Evolutionary conservation across 92 coral and sea anemone genomes (phyloP).

Genomic region (Epizoanthus rinbou): DNA sequence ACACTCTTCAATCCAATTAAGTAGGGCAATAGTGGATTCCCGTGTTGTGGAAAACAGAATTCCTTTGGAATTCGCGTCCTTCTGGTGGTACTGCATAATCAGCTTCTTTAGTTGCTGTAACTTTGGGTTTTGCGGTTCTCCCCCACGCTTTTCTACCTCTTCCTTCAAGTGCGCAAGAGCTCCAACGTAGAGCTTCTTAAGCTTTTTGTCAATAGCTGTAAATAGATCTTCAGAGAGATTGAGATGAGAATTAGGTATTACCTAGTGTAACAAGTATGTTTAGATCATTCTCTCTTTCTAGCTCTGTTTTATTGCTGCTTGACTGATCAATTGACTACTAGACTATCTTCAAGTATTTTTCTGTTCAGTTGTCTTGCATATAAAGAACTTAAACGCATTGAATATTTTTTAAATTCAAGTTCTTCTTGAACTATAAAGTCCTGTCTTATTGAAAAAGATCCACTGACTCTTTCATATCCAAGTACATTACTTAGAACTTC

Average conservation of each 20-base stretch:
- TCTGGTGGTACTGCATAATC: conserved; percentile 37
- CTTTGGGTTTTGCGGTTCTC: conserved; percentile 54
- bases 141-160: conserved; percentile 2
- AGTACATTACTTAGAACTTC: too few relatives aligned
- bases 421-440: too few relatives aligned
- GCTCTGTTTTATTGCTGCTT: too few relatives aligned
- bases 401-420: too few relatives aligned
- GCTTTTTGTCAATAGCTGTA: conserved; percentile 28
- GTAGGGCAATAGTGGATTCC: conserved; percentile 57
- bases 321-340: too few relatives aligned
- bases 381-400: too few relatives aligned
- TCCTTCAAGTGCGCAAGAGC: conserved; percentile 23
- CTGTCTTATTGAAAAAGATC: too few relatives aligned
- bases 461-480: too few relatives aligned
- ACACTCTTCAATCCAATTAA: conserved; percentile 62
- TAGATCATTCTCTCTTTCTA: not conserved
- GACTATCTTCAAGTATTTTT: too few relatives aligned
- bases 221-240: conserved; percentile 37
- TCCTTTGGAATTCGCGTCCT: conserved; percentile 55
- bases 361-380: too few relatives aligned
- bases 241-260: not conserved
- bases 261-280: too few relatives aligned
- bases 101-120: conserved; percentile 47
- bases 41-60: conserved; percentile 70
- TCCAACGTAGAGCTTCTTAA: conserved; percentile 32